Base-by-base conservation (phyloP, 2,888 invertebrate genomes). In the Mantis religiosa region DNA sequence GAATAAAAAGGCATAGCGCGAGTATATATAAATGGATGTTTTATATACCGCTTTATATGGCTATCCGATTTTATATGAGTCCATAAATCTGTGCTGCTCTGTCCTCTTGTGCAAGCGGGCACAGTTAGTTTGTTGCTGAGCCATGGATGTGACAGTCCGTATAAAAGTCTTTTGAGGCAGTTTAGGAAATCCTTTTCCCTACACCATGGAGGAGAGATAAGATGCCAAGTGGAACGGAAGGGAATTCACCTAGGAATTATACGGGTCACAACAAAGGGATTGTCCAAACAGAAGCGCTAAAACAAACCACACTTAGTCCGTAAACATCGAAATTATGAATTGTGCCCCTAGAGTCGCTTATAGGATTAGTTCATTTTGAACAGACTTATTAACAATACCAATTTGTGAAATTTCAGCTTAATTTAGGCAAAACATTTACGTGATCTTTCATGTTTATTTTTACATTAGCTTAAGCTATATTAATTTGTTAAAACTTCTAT, bases 61-160 rank as follows among this genome's bases (percentile, higher is more conserved):
- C 87, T 82, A 82, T 34, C 82, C 87, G n/a, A 87, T 82, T 87
- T 87, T 87, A 87, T 87, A 87, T 34, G 87, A 41, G 34, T 34
- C 34, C 82, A 87, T 87, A 87, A 87, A 87, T 87, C 82, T 82
- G 81, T 20, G 54, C 6, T 0, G 15, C 54, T 71, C 54, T 20
- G 54, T 71, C 54, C 25, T 25, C 54, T 71, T 71, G 15, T 71
- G 20, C 4, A 20, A 71, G 54, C 54, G 25, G 20, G 25, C 20
- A 20, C 54, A 71, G 20, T 25, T 71, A 71, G 54, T 71, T 71
- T 71, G 54, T 71, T 71, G 54, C 25, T 71, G 54, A 54, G 20
- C 54, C 54, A 20, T 54, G 54, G 20, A 71, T 71, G 54, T 71
- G 54, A 71, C 54, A 71, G 54, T 71, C 4, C 20, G 54, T 71